These are phyloP conservation scores for Galleria mellonella DNA, from an alignment of 1,140 invertebrate genomes.

Conservation along the genomic window DNA sequence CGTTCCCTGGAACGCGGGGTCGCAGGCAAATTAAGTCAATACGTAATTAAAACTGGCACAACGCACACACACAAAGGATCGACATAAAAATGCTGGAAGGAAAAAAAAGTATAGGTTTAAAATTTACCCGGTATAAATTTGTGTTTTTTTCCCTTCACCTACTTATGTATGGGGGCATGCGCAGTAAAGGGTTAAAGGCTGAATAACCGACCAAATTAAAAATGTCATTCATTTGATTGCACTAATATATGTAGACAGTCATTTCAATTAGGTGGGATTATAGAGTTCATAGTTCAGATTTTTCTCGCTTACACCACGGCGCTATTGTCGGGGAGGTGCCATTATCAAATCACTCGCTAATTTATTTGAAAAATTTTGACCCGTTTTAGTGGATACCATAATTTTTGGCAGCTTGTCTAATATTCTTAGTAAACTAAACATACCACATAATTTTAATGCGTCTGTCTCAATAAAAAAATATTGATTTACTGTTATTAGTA, in stretches of 20 bases:
- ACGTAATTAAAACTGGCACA: conserved; percentile 71
- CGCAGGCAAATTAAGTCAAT: conserved; percentile 73
- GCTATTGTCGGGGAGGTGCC: conserved; percentile 21
- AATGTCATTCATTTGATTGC: neutral
- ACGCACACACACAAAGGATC: conserved; percentile 69
- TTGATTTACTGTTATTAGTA: no score
- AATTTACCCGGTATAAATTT: conserved; percentile 75
- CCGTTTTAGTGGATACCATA: no score
- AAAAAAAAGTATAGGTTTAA: conserved; percentile 74
- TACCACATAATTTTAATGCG: no score
- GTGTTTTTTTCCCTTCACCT: conserved; percentile 71
- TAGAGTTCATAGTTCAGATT: conserved; percentile 32
- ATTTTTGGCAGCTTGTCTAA: no score
- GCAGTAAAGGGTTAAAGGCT: conserved; percentile 66
- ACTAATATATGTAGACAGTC: neutral
- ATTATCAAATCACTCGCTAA: conserved; percentile 15
- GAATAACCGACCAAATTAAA: conserved; percentile 19
- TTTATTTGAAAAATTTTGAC: no score
- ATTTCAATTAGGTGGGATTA: conserved; percentile 27
- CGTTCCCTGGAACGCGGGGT: conserved; percentile 39
- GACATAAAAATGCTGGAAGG: conserved; percentile 65
- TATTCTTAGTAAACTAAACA: no score
- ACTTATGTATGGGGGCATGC: conserved; percentile 69
- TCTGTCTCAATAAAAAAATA: no score
- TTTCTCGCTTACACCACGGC: conserved; percentile 31